Conservation (phyloP, 2,888 invertebrate species). For the Anthoptus insignis region DNA sequence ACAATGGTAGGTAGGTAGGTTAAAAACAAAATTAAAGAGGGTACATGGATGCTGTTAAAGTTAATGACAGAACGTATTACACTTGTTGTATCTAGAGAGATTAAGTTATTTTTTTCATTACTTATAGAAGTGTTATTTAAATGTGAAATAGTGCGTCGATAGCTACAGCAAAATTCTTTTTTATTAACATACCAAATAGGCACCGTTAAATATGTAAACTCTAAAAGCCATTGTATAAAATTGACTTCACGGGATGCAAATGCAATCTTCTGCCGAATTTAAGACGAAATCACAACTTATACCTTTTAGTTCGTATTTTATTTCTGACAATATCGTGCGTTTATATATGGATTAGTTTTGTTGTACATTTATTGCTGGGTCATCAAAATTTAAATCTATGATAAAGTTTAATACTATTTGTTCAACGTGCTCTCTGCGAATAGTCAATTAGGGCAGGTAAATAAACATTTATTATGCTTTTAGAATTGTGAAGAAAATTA, state of each 20-base stretch:
- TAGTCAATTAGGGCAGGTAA: slow-evolving; percentile 5
- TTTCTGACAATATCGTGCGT: not conserved
- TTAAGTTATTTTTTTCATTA: too few relatives aligned
- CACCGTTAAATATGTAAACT: slow-evolving; percentile 1
- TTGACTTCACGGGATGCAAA: not conserved
- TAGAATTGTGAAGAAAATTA: too few relatives aligned
- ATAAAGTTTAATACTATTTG: not conserved
- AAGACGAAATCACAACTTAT: not conserved
- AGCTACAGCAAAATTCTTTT: not conserved
- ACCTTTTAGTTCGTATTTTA: not conserved
- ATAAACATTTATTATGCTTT: not conserved
- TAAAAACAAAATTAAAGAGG: too few relatives aligned
- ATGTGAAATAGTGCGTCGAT: not conserved
- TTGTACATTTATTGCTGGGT: not conserved
- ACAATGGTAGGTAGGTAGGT: too few relatives aligned
- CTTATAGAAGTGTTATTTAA: too few relatives aligned
- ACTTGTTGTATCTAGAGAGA: too few relatives aligned
- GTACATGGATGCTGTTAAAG: too few relatives aligned
- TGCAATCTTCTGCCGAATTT: not conserved
- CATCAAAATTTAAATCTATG: too few relatives aligned
- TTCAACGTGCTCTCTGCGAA: not conserved
- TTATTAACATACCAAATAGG: not conserved
- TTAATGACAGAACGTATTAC: too few relatives aligned
- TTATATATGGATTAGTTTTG: not conserved
- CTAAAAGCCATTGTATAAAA: not conserved